Base-by-base conservation (phyloP, 1,140 invertebrate genomes). In the Solen grandis region DNA sequence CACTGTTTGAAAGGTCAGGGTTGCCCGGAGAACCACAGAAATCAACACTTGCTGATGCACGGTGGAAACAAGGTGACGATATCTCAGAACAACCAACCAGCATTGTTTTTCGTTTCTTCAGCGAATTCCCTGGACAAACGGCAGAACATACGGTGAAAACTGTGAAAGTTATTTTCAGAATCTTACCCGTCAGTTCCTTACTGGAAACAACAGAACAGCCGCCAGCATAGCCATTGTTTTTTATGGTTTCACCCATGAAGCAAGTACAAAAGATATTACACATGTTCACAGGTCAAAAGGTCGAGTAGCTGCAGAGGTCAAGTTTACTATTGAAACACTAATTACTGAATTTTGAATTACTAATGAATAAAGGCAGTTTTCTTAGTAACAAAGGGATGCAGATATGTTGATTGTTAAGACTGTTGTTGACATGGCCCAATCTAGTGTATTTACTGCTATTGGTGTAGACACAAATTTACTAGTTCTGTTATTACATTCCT, bases 391-490 rank as follows among this genome's bases (percentile, higher is more conserved):
- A 54, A 25, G 65, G 5, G 82, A 86, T 70, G 84, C 82, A 36
- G 84, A 86, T 72, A 25, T 69, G 4, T 52, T 84, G 16, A 86
- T 86, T 72, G 82, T 76, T 2, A 50, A 69, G 22, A 82, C 84
- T 13, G 82, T 74, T 14, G 50, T 78, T 4, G 25, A 54, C 52
- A 29, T 14, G 8, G 46, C 84, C 27, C 16, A 62, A 13, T 14
- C 52, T n/a, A 10, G 35, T 38, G 8, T 5, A 16, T 68, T 75
- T 22, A 57, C 80, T 14, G 68, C 83, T n/a, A 57, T 84, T 22
- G 82, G 75, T 22, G 74, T 82, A 50, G 83, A 84, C 66, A 85
- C 82, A 35, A 68, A 81, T 63, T 31, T 86, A 8, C 65, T 86
- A n/a, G 68, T 86, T 25, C 79, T 84, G 22, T 41, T 86, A 14